A percentile compares a stretch with the other conserved stretches of the same genome.
These are phyloP conservation scores for Chaetodon trifasciatus DNA, from an alignment of 2,797 vertebrate species.

Conservation along the genomic window DNA sequence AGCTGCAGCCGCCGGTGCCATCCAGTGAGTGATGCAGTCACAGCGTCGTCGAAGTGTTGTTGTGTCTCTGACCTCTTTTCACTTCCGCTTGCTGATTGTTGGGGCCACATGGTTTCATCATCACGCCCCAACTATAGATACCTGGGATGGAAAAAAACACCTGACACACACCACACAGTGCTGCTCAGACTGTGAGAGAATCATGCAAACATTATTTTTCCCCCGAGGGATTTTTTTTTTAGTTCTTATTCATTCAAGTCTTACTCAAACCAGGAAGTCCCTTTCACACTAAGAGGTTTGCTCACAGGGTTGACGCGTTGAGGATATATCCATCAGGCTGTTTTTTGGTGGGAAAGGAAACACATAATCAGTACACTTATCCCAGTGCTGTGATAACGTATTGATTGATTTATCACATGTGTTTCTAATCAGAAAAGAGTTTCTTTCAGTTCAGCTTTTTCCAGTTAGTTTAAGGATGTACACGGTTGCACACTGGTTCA, in stretches of 20 bases:
- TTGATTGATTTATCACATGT: background rate
- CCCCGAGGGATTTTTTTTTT: conserved; percentile 59
- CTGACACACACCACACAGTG: conserved; percentile 52
- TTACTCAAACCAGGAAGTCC: conserved; percentile 78
- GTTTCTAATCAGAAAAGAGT: background rate
- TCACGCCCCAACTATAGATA: conserved; percentile 67
- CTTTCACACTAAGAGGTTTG: conserved; percentile 42
- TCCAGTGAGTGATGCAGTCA: conserved; percentile 42
- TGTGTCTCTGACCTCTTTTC: conserved; percentile 75
- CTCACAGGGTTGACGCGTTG: conserved; percentile 16
- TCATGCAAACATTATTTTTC: conserved; percentile 56
- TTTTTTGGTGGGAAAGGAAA: background rate
- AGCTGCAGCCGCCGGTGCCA: conserved; percentile 23
- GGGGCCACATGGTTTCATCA: conserved; percentile 69
- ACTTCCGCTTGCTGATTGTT: conserved; percentile 68
- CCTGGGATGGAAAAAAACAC: conserved; percentile 53
- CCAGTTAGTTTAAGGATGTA: background rate
- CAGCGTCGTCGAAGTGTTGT: conserved; percentile 29
- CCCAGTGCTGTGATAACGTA: background rate
- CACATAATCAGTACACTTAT: background rate
- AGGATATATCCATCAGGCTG: conserved; percentile 13
- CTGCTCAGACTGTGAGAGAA: conserved; percentile 39
- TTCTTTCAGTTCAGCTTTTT: background rate
- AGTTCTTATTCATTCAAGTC: conserved; percentile 68
- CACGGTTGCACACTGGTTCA: background rate